phyloP scores from a whole-genome alignment of 1,140 invertebrate species.

The Cydia pomonella region DNA sequence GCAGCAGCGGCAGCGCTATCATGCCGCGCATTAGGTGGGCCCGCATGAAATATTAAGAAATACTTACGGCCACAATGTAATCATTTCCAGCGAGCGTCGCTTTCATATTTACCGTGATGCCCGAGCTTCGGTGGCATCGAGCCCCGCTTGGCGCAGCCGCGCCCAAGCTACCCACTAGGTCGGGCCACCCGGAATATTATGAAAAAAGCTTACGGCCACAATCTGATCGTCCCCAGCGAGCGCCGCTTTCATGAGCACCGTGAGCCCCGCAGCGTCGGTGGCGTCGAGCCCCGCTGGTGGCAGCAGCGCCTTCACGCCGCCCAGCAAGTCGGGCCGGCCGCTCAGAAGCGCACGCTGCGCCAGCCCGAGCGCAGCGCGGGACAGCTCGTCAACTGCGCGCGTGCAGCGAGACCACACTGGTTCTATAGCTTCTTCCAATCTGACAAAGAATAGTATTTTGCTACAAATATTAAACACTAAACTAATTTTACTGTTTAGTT shows the following conservation, averaged over 20 bases:
- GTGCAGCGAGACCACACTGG: conserved; percentile 65
- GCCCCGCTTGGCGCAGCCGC: no score
- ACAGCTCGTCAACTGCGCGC: conserved; percentile 58
- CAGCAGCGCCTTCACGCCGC: conserved; percentile 88
- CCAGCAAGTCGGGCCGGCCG: conserved; percentile 88
- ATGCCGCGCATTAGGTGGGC: no score
- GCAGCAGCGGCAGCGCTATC: no score
- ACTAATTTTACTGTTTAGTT: no score
- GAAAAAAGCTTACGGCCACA: conserved; percentile 78
- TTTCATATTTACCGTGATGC: no score
- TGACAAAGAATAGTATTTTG: conserved; percentile 35
- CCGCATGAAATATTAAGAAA: no score
- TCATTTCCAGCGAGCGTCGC: no score
- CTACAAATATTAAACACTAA: no score
- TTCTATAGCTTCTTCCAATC: conserved; percentile 68
- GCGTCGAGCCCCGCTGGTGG: conserved; percentile 88
- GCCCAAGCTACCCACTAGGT: no score
- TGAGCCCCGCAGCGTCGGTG: conserved; percentile 89
- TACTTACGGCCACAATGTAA: no score
- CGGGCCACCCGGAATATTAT: no score
- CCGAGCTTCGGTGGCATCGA: no score
- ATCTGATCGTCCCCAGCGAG: conserved; percentile 90
- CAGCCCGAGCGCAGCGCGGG: conserved; percentile 85
- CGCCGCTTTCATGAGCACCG: conserved; percentile 90
- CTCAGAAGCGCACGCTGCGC: conserved; percentile 90